Conservation (phyloP, 2,797 vertebrate species). For the Avahi laniger region DNA sequence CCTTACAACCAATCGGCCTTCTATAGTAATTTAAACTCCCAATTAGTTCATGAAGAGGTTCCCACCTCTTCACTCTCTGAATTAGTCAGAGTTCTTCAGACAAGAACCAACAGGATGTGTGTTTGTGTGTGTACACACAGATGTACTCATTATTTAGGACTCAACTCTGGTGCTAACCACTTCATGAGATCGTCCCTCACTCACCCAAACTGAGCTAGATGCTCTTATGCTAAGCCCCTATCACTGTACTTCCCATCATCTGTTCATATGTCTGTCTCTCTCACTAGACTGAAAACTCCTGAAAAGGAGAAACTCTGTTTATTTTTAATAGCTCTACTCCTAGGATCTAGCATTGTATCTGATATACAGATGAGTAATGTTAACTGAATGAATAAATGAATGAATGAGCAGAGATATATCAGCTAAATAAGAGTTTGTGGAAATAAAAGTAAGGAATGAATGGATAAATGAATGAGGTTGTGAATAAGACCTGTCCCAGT, state of each 20-base stretch:
- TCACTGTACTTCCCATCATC: neutral
- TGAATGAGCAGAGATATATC: slow-evolving; percentile 57
- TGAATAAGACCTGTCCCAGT: slow-evolving; percentile 63
- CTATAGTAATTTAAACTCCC: neutral
- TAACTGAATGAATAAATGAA: slow-evolving; percentile 44
- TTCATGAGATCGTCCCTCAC: neutral
- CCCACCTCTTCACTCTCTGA: neutral
- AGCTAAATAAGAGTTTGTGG: slow-evolving; percentile 52
- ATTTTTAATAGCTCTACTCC: neutral
- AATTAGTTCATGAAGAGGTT: neutral
- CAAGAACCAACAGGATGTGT: neutral
- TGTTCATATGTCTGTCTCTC: neutral
- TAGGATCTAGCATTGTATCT: neutral
- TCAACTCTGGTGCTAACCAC: neutral
- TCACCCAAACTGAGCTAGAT: neutral
- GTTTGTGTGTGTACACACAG: too few species aligned
- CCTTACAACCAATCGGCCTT: neutral
- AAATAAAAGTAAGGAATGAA: slow-evolving; percentile 70
- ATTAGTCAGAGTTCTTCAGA: neutral
- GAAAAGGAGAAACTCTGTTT: neutral
- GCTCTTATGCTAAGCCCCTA: neutral
- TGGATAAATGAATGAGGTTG: slow-evolving; percentile 63
- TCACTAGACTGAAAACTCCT: neutral
- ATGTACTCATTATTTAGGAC: neutral
- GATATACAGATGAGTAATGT: neutral